Conservation (phyloP, 2,888 invertebrate genomes). For the Ctenicera cuprea region DNA sequence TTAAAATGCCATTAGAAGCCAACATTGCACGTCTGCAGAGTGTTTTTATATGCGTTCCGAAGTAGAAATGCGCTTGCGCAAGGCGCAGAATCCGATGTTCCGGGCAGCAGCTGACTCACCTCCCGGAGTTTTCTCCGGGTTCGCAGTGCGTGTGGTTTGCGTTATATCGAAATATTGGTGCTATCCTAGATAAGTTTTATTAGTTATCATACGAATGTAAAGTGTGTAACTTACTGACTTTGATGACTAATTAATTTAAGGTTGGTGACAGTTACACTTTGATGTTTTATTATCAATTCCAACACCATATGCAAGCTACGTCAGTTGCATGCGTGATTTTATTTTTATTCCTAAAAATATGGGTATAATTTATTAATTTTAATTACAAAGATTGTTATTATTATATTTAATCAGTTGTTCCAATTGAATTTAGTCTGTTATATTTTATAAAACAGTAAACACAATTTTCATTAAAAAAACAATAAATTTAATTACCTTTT, state of each 20-base stretch:
- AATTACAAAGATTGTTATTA: neutral
- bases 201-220: constrained; percentile 32
- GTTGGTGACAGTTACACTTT: constrained; percentile 7
- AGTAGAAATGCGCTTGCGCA: constrained; percentile 34
- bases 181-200: constrained; percentile 60
- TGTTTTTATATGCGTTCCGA: constrained; percentile 21
- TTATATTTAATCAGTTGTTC: too few species aligned
- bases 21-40: constrained; percentile 28
- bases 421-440: too few species aligned
- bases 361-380: neutral
- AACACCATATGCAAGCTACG: neutral
- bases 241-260: constrained; percentile 12
- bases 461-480: too few species aligned
- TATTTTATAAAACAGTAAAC: too few species aligned
- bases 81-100: constrained; percentile 64
- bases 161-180: constrained; percentile 66
- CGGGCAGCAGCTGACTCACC: constrained; percentile 62
- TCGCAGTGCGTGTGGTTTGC: constrained; percentile 61
- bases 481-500: too few species aligned
- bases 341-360: neutral
- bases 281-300: neutral
- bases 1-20: constrained; percentile 25
- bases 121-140: constrained; percentile 66
- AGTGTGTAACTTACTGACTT: constrained; percentile 8
- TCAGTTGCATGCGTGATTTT: constrained; percentile 19